These are phyloP conservation scores for Crematogaster levior DNA, from an alignment of 2,888 invertebrate species.

Conservation along the genomic window DNA sequence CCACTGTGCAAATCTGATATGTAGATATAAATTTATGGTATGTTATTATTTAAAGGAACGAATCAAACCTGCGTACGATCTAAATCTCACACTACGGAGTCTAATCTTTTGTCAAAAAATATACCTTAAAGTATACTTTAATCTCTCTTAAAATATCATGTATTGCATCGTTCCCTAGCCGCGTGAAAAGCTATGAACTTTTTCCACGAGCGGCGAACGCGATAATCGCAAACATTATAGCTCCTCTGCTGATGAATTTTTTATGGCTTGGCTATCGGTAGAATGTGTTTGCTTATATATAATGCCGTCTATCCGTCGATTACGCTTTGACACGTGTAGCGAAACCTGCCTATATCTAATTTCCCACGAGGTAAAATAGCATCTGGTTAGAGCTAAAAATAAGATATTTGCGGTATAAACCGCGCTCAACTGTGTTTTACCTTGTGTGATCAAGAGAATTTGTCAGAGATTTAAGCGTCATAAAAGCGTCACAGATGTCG, in stretches of 20 bases:
- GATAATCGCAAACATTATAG: not conserved
- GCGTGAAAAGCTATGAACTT: not conserved
- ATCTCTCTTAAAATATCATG: not conserved
- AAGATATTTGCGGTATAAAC: not conserved
- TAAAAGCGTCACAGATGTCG: not conserved
- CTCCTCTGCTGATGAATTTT: constrained; percentile 19
- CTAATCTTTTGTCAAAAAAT: constrained; percentile 19
- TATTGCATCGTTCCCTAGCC: constrained; percentile 9
- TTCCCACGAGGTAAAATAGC: not conserved
- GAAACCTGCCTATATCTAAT: not conserved
- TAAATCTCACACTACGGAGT: not conserved
- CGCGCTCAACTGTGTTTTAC: not conserved
- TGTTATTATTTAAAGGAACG: constrained; percentile 11
- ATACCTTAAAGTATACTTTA: not conserved
- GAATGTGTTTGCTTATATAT: not conserved
- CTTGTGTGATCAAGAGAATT: constrained; percentile 7
- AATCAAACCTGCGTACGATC: not conserved
- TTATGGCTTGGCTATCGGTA: not conserved
- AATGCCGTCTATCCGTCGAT: not conserved
- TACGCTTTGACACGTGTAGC: not conserved
- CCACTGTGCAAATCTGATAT: not conserved
- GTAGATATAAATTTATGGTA: constrained; percentile 26
- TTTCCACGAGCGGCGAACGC: not conserved
- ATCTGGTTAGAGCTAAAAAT: constrained; percentile 17
- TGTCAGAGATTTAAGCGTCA: not conserved